These are phyloP conservation scores for Phengaris alcon DNA, from an alignment of 2,888 invertebrate species.

Conservation along the genomic window DNA sequence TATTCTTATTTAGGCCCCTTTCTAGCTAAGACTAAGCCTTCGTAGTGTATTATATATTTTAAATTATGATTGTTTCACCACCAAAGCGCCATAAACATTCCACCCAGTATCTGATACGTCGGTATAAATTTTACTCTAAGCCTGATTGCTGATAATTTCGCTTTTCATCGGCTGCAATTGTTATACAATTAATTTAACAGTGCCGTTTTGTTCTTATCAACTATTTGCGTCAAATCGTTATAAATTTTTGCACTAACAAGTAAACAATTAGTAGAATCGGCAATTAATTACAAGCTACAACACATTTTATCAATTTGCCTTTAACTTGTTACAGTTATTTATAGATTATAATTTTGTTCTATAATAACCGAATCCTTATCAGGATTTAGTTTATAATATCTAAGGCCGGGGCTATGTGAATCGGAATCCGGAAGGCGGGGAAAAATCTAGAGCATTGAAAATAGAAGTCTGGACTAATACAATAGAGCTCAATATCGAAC, in stretches of 20 bases:
- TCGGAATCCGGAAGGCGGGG: no score
- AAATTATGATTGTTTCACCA: constrained; percentile 25
- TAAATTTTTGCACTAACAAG: not conserved
- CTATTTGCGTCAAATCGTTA: constrained; percentile 1
- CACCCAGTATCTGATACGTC: constrained; percentile 32
- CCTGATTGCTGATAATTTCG: constrained; percentile 44
- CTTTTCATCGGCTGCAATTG: constrained; percentile 43
- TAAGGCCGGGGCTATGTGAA: not conserved
- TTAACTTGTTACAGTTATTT: constrained; percentile 3
- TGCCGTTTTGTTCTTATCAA: constrained; percentile 32
- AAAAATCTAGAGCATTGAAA: no score
- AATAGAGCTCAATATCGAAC: no score
- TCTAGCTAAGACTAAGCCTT: not conserved
- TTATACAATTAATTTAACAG: constrained; percentile 42
- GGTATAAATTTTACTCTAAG: constrained; percentile 40
- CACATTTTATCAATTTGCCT: constrained; percentile 7
- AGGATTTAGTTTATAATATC: not conserved
- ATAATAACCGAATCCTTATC: not conserved
- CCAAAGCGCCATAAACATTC: constrained; percentile 24
- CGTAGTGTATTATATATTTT: not conserved
- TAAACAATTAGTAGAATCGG: constrained; percentile 6
- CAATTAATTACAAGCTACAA: not conserved
- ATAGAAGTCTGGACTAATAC: no score
- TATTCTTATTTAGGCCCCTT: not conserved
- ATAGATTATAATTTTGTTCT: not conserved